A percentile compares a stretch with the other conserved stretches of the same genome.
These are phyloP conservation scores for Alligator sinensis DNA, from an alignment of 2,113 vertebrate genomes.

Conservation along the genomic window DNA sequence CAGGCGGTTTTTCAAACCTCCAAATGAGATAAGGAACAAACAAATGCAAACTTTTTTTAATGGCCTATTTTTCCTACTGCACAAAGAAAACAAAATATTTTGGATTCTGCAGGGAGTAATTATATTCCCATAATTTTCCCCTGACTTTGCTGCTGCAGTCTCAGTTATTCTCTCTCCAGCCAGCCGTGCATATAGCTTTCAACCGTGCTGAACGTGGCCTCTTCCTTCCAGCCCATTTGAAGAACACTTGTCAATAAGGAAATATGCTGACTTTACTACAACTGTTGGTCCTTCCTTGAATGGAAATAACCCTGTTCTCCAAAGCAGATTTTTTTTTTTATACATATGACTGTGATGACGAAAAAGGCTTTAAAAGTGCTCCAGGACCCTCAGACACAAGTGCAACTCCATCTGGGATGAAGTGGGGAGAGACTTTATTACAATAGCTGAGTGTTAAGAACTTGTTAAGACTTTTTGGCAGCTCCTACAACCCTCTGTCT, in stretches of 20 bases:
- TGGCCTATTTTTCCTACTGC: neutral
- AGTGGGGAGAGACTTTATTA: neutral
- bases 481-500: neutral
- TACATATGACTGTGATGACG: neutral
- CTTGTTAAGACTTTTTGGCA: neutral
- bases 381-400: neutral
- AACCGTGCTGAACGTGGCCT: neutral
- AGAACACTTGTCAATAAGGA: neutral
- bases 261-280: neutral
- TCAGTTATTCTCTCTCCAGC: accelerated
- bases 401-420: neutral
- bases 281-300: neutral
- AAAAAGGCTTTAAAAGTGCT: neutral
- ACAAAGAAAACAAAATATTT: neutral
- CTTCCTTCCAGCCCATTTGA: neutral
- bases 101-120: neutral
- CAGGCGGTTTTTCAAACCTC: neutral
- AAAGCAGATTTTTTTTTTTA: neutral
- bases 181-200: neutral
- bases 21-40: neutral
- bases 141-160: neutral
- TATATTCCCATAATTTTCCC: neutral
- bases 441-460: neutral
- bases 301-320: neutral
- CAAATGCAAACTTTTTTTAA: neutral